phyloP scores from a whole-genome alignment of 2,113 vertebrate species.

The Pseudopodoces humilis region DNA sequence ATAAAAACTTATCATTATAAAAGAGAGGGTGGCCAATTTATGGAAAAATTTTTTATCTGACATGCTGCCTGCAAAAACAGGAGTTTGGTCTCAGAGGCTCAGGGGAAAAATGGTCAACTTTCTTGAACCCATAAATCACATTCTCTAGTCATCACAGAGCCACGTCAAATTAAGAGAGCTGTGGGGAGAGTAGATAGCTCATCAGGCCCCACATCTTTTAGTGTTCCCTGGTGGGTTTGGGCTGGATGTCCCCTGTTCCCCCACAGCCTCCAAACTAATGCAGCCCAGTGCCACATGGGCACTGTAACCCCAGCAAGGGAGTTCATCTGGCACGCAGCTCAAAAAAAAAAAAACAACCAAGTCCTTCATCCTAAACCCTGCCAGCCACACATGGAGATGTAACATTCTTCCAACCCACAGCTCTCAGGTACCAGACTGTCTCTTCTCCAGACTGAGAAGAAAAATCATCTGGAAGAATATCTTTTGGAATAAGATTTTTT shows the following conservation, averaged over 20 bases:
- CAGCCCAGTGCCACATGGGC: not conserved
- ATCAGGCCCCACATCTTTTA: conserved; percentile 16
- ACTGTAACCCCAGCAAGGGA: not conserved
- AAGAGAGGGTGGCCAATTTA: not conserved
- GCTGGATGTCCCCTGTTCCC: not conserved
- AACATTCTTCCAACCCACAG: not conserved
- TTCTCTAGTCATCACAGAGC: not conserved
- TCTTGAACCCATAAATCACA: conserved; percentile 11
- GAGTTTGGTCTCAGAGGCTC: not conserved
- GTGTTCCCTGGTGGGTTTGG: conserved; percentile 26
- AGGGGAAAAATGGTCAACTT: not conserved
- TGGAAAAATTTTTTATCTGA: not conserved
- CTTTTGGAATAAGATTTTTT: not conserved
- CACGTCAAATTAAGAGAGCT: not conserved
- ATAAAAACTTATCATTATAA: not conserved
- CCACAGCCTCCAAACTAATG: not conserved
- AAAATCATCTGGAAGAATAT: not conserved
- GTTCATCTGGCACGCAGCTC: not conserved
- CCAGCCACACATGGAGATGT: not conserved
- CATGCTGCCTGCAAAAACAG: conserved; percentile 35
- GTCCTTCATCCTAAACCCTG: not conserved
- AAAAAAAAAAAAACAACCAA: not conserved
- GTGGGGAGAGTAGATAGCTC: not conserved
- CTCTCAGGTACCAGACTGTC: not conserved
- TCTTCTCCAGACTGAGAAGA: not conserved